Conservation (phyloP, 2,888 invertebrate genomes). For the Sympetrum striolatum region DNA sequence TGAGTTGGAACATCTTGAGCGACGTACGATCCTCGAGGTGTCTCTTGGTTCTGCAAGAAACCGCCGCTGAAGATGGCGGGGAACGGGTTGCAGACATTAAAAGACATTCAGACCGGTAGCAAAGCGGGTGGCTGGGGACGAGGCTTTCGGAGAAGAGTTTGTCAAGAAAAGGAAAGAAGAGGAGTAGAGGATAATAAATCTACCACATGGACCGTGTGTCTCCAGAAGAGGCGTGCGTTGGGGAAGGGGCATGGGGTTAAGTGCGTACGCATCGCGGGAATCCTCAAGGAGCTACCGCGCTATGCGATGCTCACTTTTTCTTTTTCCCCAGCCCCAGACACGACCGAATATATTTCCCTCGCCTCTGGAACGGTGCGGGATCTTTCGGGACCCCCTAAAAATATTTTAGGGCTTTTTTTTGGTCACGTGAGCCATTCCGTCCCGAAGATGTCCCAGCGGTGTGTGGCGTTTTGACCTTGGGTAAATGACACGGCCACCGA, state of each 20-base stretch:
- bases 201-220: not conserved
- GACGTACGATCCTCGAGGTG: not conserved
- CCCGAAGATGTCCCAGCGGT: conserved; percentile 10
- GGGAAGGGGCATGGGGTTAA: conserved; percentile 8
- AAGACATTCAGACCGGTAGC: not conserved
- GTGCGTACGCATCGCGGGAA: not conserved
- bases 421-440: conserved; percentile 20
- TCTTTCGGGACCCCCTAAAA: not conserved
- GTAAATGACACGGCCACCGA: not conserved
- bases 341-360: not conserved
- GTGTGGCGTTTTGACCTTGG: conserved; percentile 21
- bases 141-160: not conserved
- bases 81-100: not conserved
- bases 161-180: not conserved
- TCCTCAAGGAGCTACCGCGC: conserved; percentile 33
- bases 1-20: not conserved
- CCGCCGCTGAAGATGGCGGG: not conserved
- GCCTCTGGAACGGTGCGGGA: not conserved
- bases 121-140: not conserved
- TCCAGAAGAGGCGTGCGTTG: not conserved
- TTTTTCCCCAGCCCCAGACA: not conserved
- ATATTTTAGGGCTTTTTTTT: not conserved
- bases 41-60: not conserved
- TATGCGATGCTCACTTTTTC: not conserved
- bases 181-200: not conserved